Evolutionary conservation across 2,888 invertebrate genomes (phyloP).

Genomic region (Leucophenga maculata): DNA sequence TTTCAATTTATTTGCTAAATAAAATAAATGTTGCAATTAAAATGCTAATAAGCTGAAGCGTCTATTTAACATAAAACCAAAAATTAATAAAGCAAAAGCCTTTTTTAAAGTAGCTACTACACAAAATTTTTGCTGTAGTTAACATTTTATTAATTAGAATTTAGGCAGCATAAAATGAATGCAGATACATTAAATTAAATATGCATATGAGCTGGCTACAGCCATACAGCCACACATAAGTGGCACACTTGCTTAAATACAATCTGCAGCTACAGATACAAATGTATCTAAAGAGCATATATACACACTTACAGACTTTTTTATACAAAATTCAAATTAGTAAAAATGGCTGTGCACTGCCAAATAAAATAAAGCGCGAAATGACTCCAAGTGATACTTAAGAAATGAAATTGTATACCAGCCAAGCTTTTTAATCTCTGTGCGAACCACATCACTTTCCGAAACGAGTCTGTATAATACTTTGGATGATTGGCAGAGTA

Average conservation of each 20-base stretch:
- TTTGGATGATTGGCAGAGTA: neutral
- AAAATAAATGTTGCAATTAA: neutral
- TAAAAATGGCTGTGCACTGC: too few relatives aligned
- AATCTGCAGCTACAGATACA: too few relatives aligned
- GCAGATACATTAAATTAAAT: constrained; percentile 21
- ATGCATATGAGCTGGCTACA: constrained; percentile 37
- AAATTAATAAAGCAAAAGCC: too few relatives aligned
- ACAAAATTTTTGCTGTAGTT: constrained; percentile 41
- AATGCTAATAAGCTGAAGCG: neutral
- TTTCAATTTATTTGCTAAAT: neutral
- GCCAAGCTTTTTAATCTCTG: too few relatives aligned
- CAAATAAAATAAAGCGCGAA: too few relatives aligned
- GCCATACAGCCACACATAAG: constrained; percentile 1
- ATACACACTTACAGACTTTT: neutral
- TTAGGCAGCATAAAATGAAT: constrained; percentile 25
- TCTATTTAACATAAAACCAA: too few relatives aligned
- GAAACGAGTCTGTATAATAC: neutral
- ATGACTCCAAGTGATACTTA: too few relatives aligned
- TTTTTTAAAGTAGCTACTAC: neutral
- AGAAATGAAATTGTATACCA: too few relatives aligned
- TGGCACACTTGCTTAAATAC: neutral
- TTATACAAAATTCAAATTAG: neutral
- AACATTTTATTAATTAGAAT: constrained; percentile 58
- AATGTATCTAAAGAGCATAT: neutral
- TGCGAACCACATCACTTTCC: neutral